Percentiles rank a stretch among this genome's conserved stretches.
phyloP scores from a whole-genome alignment of 1,140 invertebrate species.

The Aradophagus sp. region DNA sequence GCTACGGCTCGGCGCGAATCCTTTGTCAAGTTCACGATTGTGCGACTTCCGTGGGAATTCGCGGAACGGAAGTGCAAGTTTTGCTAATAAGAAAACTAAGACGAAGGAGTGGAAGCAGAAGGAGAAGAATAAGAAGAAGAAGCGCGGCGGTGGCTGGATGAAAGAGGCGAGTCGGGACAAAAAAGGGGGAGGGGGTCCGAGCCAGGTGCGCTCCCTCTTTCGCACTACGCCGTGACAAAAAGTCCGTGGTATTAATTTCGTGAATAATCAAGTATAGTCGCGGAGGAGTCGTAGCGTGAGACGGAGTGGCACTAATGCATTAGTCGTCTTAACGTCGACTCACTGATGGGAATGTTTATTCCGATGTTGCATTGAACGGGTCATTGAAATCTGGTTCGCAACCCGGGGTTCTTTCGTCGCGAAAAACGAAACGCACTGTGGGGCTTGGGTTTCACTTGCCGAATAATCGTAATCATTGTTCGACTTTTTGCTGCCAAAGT shows the following conservation, averaged over 20 bases:
- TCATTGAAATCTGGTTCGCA: not conserved
- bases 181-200: too few relatives aligned
- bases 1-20: slow-evolving; percentile 52
- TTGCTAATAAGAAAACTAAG: slow-evolving; percentile 57
- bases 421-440: too few relatives aligned
- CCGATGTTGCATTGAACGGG: slow-evolving; percentile 16
- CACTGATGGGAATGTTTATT: slow-evolving; percentile 22
- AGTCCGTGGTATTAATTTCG: slow-evolving; percentile 49
- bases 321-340: slow-evolving; percentile 26
- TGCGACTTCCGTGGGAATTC: slow-evolving; percentile 73
- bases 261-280: slow-evolving; percentile 48
- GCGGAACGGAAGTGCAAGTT: slow-evolving; percentile 73
- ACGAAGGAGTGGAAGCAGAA: too few relatives aligned
- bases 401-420: too few relatives aligned
- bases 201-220: slow-evolving; percentile 4
- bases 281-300: slow-evolving; percentile 34
- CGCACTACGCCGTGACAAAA: slow-evolving; percentile 31
- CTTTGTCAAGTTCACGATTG: slow-evolving; percentile 65
- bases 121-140: too few relatives aligned
- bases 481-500: too few relatives aligned
- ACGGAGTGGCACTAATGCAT: slow-evolving; percentile 42
- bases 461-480: too few relatives aligned
- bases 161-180: slow-evolving; percentile 35
- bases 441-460: too few relatives aligned
- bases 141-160: slow-evolving; percentile 52